Conservation (phyloP, 2,113 vertebrate genomes). For the Neodontobutis hainanensis region DNA sequence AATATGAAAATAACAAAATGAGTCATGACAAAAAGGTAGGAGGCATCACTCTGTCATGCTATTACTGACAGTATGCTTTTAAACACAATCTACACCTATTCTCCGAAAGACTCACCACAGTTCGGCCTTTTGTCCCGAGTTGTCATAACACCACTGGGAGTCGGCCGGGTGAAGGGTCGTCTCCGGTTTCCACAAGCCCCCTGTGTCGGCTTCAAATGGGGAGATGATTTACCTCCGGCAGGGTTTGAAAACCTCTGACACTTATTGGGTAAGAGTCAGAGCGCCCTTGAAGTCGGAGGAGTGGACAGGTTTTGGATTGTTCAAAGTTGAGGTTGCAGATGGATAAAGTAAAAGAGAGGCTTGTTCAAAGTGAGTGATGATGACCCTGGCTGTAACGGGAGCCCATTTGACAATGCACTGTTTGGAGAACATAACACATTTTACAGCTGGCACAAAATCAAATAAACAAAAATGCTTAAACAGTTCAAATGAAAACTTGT, state of each 20-base stretch:
- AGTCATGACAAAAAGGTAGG: not conserved
- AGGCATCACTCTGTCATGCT: not conserved
- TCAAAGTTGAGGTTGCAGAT: not conserved
- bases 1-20: slow-evolving; percentile 34
- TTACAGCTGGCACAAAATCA: slow-evolving; percentile 34
- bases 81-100: slow-evolving; percentile 33
- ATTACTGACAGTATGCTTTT: slow-evolving; percentile 27
- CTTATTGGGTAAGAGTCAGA: slow-evolving; percentile 4
- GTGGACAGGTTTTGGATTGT: slow-evolving; percentile 37
- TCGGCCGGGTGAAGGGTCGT: slow-evolving; percentile 29
- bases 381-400: slow-evolving; percentile 42
- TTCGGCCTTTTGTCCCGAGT: slow-evolving; percentile 36
- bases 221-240: slow-evolving; percentile 41
- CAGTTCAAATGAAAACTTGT: no score
- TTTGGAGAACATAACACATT: slow-evolving; percentile 26
- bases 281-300: slow-evolving; percentile 38
- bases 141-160: slow-evolving; percentile 57
- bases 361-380: slow-evolving; percentile 38
- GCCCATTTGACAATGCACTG: slow-evolving; percentile 4
- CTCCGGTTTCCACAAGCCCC: not conserved
- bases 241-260: slow-evolving; percentile 38
- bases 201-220: slow-evolving; percentile 40
- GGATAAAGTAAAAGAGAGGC: not conserved
- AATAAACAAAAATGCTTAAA: not conserved
- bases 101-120: not conserved